phyloP scores from a whole-genome alignment of 2,113 vertebrate species.

The Gopherus flavomarginatus region DNA sequence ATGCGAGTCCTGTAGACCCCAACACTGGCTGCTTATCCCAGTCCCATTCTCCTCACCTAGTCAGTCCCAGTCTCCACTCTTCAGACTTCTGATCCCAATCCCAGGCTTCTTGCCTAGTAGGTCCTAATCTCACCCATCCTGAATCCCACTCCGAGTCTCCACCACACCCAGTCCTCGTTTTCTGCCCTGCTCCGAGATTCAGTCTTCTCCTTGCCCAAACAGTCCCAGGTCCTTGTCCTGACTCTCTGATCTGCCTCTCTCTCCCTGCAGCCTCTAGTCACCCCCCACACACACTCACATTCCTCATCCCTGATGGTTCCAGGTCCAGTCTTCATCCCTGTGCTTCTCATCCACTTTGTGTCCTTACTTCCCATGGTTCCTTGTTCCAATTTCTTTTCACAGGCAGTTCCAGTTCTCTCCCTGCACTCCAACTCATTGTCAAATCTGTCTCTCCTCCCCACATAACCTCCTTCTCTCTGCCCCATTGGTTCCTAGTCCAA shows the following conservation, averaged over 20 bases:
- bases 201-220: neutral
- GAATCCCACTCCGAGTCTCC: neutral
- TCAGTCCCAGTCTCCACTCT: neutral
- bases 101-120: neutral
- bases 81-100: neutral
- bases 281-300: neutral
- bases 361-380: no score
- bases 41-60: neutral
- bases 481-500: neutral
- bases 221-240: neutral
- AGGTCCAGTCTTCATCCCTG: no score
- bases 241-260: neutral
- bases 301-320: neutral
- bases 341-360: no score
- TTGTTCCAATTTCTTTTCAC: no score
- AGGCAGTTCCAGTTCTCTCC: no score
- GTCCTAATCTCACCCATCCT: neutral
- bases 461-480: neutral
- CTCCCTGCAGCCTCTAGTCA: neutral
- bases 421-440: no score
- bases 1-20: neutral
- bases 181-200: neutral
- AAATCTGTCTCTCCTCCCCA: no score
- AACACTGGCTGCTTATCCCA: neutral
- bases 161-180: neutral